Evolutionary conservation across 2,888 invertebrate species (phyloP).

Genomic region (Harpagoxenus sublaevis): DNA sequence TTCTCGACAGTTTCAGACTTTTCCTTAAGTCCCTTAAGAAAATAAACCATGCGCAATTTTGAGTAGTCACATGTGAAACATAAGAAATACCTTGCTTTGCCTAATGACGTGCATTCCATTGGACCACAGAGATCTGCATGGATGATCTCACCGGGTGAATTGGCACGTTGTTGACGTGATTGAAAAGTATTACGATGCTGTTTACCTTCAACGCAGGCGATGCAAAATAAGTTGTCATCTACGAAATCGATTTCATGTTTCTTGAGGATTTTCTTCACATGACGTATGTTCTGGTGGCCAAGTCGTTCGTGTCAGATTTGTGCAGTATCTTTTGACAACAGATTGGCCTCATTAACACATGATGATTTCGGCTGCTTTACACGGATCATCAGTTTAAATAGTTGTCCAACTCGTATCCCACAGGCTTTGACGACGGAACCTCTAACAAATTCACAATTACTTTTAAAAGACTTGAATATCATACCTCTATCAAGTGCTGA

Average conservation of each 20-base stretch:
- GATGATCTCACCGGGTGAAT: neutral
- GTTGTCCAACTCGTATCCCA: no score
- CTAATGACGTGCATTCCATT: neutral
- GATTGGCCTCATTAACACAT: neutral
- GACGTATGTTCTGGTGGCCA: neutral
- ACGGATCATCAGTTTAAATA: no score
- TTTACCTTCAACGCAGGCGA: neutral
- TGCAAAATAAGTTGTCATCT: neutral
- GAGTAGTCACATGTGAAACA: neutral
- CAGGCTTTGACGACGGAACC: no score
- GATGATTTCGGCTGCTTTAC: no score
- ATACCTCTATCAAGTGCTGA: no score
- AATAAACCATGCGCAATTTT: no score
- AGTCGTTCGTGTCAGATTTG: constrained; percentile 17
- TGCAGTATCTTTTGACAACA: neutral
- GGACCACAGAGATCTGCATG: neutral
- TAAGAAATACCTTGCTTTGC: neutral
- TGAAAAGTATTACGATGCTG: neutral
- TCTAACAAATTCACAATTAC: no score
- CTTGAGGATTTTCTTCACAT: neutral
- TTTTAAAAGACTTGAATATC: no score
- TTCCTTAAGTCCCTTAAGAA: no score
- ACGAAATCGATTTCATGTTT: no score
- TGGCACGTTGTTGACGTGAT: neutral
- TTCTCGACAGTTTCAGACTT: no score